phyloP scores from a whole-genome alignment of 2,113 vertebrate genomes.

The Pitta sordida region DNA sequence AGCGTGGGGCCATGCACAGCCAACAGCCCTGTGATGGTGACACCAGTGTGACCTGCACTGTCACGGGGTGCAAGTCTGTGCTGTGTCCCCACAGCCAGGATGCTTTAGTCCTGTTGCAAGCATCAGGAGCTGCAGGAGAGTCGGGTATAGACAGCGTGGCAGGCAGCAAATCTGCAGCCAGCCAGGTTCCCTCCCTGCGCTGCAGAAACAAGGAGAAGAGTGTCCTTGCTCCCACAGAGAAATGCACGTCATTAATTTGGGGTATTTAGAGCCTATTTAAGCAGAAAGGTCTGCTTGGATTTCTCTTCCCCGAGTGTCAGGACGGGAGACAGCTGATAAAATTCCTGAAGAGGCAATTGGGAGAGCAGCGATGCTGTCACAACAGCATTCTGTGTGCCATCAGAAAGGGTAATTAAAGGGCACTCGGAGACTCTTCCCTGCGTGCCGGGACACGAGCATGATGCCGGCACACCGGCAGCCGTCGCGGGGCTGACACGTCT shows the following conservation, averaged over 20 bases:
- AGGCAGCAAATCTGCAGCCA: rapidly evolving
- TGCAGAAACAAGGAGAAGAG: neutral
- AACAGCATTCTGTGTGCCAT: conserved; percentile 25
- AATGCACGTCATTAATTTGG: neutral
- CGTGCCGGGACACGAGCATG: neutral
- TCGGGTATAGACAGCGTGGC: rapidly evolving
- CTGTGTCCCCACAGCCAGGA: rapidly evolving
- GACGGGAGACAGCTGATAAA: conserved; percentile 37
- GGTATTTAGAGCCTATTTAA: conserved; percentile 53
- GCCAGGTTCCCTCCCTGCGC: neutral
- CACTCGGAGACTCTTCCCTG: conserved; percentile 5
- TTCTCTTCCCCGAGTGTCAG: neutral
- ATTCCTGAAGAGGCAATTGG: conserved; percentile 52
- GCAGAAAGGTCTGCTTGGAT: conserved; percentile 36
- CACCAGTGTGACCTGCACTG: rapidly evolving
- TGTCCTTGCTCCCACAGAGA: neutral
- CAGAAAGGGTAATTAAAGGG: conserved; percentile 64
- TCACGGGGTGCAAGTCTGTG: rapidly evolving
- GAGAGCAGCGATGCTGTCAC: conserved; percentile 49
- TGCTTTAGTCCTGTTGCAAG: neutral
- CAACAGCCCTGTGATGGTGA: neutral
- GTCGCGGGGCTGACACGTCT: neutral
- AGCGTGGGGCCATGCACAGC: rapidly evolving
- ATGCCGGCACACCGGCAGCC: neutral
- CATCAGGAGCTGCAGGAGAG: neutral